phyloP scores from a whole-genome alignment of 2,888 invertebrate genomes.

The Plagodis pulveraria region DNA sequence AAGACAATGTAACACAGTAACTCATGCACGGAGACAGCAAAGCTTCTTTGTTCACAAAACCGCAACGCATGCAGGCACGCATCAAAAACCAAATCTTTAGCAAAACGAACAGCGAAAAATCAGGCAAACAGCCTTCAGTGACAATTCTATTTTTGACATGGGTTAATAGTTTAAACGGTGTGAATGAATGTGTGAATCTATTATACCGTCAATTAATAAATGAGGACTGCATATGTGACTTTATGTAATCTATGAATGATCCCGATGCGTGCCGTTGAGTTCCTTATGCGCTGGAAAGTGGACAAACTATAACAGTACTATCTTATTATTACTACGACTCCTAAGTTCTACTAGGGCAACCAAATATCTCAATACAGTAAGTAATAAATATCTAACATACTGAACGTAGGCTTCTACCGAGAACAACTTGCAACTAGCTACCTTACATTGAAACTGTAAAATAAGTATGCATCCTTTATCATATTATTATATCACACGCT shows the following conservation, averaged over 20 bases:
- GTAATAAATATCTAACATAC: conserved; percentile 75
- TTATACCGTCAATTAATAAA: too few species aligned
- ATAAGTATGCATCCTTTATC: conserved; percentile 58
- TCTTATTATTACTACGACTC: conserved; percentile 66
- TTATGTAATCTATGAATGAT: neutral
- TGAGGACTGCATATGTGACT: too few species aligned
- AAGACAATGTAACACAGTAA: conserved; percentile 51
- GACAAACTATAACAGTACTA: conserved; percentile 57
- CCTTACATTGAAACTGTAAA: conserved; percentile 69
- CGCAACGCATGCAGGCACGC: conserved; percentile 33
- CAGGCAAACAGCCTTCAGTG: too few species aligned
- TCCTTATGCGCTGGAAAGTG: conserved; percentile 1
- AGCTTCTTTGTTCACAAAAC: conserved; percentile 23
- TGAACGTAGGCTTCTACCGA: conserved; percentile 63
- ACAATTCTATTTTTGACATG: too few species aligned
- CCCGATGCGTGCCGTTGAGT: neutral
- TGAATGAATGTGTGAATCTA: too few species aligned
- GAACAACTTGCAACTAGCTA: conserved; percentile 62
- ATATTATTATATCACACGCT: conserved; percentile 81
- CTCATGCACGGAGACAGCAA: conserved; percentile 53
- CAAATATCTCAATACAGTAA: conserved; percentile 69
- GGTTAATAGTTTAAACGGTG: too few species aligned
- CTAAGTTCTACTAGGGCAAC: conserved; percentile 72
- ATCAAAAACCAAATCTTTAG: conserved; percentile 14
- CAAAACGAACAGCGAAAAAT: too few species aligned